These are phyloP conservation scores for Venturia canescens DNA, from an alignment of 1,140 invertebrate species.

Conservation along the genomic window DNA sequence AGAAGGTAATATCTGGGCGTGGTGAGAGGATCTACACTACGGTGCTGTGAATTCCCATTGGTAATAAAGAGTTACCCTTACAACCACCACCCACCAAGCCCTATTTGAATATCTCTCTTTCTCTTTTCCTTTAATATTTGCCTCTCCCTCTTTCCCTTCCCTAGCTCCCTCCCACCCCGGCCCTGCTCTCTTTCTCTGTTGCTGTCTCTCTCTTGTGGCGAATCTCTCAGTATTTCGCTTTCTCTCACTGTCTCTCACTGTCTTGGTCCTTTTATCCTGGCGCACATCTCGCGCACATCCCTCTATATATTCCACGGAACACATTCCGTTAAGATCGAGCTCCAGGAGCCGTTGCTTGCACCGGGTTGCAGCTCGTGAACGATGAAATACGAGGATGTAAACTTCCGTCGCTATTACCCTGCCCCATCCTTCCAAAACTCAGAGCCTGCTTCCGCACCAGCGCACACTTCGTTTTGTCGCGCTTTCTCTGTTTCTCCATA, in stretches of 20 bases:
- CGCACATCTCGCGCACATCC: neutral
- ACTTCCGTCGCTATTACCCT: slow-evolving; percentile 64
- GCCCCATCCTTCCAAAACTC: slow-evolving; percentile 22
- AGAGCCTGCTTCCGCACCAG: neutral
- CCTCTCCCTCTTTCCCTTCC: slow-evolving; percentile 1
- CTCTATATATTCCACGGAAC: slow-evolving; percentile 3
- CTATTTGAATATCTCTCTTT: neutral
- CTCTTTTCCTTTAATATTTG: slow-evolving; percentile 9
- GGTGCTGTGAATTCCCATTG: slow-evolving; percentile 60
- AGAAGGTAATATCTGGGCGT: slow-evolving; percentile 44
- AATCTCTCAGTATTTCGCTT: neutral
- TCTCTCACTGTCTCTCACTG: slow-evolving; percentile 1
- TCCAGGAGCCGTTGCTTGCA: slow-evolving; percentile 36
- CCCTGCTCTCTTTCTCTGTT: slow-evolving; percentile 16
- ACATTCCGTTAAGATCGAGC: slow-evolving; percentile 51
- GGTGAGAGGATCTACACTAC: slow-evolving; percentile 32
- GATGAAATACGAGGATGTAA: slow-evolving; percentile 59
- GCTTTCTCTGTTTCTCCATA: slow-evolving; percentile 22
- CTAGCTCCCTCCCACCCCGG: neutral
- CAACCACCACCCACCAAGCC: neutral
- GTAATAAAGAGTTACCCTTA: slow-evolving; percentile 61
- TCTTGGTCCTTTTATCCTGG: neutral
- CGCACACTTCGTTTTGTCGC: neutral
- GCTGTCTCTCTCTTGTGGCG: neutral
- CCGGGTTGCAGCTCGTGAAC: slow-evolving; percentile 45